Percentiles rank a stretch among this genome's conserved stretches.
phyloP scores from a whole-genome alignment of 1,140 invertebrate genomes.

The Arion vulgaris region DNA sequence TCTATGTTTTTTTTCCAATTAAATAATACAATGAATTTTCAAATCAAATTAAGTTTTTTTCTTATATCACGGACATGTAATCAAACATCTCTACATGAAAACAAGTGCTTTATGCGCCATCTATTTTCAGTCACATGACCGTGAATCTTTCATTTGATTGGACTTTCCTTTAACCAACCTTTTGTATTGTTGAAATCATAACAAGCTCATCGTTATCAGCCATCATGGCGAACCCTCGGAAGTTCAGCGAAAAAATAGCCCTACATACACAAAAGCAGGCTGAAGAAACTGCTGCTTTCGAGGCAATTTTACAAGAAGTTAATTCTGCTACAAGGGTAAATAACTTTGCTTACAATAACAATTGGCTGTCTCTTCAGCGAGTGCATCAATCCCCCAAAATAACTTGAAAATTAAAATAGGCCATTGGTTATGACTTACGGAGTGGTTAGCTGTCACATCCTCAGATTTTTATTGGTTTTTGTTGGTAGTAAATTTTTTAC shows the following conservation, averaged over 20 bases:
- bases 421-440: not conserved
- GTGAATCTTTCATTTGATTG: conserved; percentile 58
- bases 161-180: conserved; percentile 58
- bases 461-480: too few species aligned
- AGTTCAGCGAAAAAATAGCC: conserved; percentile 99
- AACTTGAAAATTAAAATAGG: not conserved
- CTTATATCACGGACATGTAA: too few species aligned
- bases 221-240: conserved; percentile 86
- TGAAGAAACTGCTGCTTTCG: conserved; percentile 95
- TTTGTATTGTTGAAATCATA: conserved; percentile 71
- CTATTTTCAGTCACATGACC: conserved; percentile 61
- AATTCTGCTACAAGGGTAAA: conserved; percentile 82
- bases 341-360: conserved; percentile 18
- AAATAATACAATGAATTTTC: too few species aligned
- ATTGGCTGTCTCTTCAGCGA: not conserved
- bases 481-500: too few species aligned
- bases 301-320: conserved; percentile 96
- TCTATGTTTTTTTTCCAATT: too few species aligned
- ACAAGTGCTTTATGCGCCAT: conserved; percentile 48
- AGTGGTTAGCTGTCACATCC: too few species aligned
- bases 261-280: conserved; percentile 97
- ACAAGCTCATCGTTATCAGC: conserved; percentile 68
- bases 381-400: not conserved
- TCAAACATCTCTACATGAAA: not conserved
- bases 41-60: too few species aligned